These are phyloP conservation scores for Nannospalax galili DNA, from an alignment of 2,113 vertebrate genomes.

Conservation along the genomic window DNA sequence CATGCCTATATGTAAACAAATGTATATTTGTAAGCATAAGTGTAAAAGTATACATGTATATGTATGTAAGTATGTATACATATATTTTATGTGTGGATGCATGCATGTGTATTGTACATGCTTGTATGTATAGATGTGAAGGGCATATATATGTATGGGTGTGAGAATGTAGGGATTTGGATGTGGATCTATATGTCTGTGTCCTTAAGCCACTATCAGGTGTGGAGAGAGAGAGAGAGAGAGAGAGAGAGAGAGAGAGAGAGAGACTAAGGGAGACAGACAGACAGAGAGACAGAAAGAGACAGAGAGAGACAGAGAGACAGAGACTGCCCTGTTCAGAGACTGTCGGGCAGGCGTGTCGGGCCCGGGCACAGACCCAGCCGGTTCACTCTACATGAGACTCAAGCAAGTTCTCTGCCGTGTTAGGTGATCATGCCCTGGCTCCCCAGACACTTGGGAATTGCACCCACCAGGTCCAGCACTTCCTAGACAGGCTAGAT, in stretches of 20 bases:
- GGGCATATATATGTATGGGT: neutral
- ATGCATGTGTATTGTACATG: accelerated
- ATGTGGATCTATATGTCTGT: neutral
- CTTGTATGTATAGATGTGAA: neutral
- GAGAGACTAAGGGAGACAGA: no score
- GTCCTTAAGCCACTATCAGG: no score
- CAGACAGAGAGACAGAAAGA: no score
- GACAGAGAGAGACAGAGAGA: no score
- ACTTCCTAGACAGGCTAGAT: accelerated
- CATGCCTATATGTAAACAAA: no score
- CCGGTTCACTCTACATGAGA: accelerated
- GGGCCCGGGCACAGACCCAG: neutral
- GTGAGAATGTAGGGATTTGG: neutral
- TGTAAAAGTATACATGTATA: neutral
- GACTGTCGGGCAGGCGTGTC: neutral
- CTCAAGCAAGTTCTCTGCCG: neutral
- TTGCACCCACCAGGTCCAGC: neutral
- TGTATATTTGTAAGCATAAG: neutral
- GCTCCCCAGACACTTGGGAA: neutral
- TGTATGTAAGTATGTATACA: neutral
- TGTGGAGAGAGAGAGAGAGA: no score
- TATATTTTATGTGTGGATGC: neutral
- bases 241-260: no score
- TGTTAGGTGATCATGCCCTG: neutral
- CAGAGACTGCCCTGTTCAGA: no score